Conservation (phyloP, 1,140 invertebrate species). For the Eufriesea mexicana region DNA sequence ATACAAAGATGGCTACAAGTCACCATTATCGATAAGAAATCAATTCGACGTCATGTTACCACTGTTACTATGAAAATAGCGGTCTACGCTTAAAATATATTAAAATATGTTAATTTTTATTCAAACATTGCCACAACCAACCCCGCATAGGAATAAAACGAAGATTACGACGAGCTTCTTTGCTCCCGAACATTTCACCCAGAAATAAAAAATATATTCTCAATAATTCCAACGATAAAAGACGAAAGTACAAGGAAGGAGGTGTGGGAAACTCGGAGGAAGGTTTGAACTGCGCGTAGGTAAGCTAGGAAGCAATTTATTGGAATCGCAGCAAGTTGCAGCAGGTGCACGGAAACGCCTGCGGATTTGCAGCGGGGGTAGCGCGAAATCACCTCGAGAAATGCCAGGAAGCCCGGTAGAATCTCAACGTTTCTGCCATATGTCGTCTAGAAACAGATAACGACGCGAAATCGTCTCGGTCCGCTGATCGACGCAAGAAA, state of each 20-base stretch:
- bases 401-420: conserved; percentile 58
- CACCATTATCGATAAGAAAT: too few species aligned
- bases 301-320: neutral
- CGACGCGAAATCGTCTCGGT: conserved; percentile 73
- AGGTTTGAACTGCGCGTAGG: neutral
- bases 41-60: too few species aligned
- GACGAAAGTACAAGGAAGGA: neutral
- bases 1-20: too few species aligned
- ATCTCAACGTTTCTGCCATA: conserved; percentile 78
- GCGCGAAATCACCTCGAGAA: conserved; percentile 31
- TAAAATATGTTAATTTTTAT: too few species aligned
- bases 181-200: too few species aligned
- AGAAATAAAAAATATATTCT: too few species aligned
- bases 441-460: conserved; percentile 68
- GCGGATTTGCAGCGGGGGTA: conserved; percentile 20
- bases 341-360: conserved; percentile 40
- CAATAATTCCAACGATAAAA: neutral
- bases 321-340: neutral
- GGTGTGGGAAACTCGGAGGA: neutral
- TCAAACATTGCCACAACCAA: too few species aligned
- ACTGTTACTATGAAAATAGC: too few species aligned
- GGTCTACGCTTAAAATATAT: too few species aligned
- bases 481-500: conserved; percentile 71
- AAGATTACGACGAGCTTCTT: too few species aligned
- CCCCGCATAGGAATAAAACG: too few species aligned